These are phyloP conservation scores for Siniperca scherzeri DNA, from an alignment of 2,797 vertebrate genomes.

Conservation along the genomic window DNA sequence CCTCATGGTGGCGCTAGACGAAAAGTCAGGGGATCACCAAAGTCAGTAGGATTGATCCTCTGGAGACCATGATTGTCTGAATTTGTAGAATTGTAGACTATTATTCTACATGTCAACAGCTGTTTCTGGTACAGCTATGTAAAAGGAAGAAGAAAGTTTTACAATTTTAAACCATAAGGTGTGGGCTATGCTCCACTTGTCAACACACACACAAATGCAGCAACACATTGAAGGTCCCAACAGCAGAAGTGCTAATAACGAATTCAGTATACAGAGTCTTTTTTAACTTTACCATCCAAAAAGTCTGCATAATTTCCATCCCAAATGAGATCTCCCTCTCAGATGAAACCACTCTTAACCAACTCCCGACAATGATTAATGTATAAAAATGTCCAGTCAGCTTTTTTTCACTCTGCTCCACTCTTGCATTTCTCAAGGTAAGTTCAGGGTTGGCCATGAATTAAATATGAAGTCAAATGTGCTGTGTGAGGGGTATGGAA, in stretches of 20 bases:
- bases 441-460: conserved; percentile 63
- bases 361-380: conserved; percentile 66
- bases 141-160: neutral
- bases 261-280: conserved; percentile 23
- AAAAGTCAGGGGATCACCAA: neutral
- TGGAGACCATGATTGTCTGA: neutral
- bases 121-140: neutral
- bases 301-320: conserved; percentile 50
- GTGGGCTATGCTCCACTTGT: neutral
- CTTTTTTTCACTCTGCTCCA: conserved; percentile 37
- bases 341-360: conserved; percentile 58
- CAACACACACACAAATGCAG: conserved; percentile 17
- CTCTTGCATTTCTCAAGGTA: conserved; percentile 64
- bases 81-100: neutral
- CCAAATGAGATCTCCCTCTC: conserved; percentile 49
- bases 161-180: neutral
- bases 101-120: neutral
- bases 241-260: conserved; percentile 16
- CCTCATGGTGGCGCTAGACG: neutral
- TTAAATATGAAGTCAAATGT: conserved; percentile 69
- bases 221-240: conserved; percentile 15
- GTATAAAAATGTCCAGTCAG: conserved; percentile 71
- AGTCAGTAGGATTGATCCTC: neutral
- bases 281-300: conserved; percentile 27
- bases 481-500: conserved; percentile 35